phyloP scores from a whole-genome alignment of 2,888 invertebrate genomes.

The Drosophila meridiana region DNA sequence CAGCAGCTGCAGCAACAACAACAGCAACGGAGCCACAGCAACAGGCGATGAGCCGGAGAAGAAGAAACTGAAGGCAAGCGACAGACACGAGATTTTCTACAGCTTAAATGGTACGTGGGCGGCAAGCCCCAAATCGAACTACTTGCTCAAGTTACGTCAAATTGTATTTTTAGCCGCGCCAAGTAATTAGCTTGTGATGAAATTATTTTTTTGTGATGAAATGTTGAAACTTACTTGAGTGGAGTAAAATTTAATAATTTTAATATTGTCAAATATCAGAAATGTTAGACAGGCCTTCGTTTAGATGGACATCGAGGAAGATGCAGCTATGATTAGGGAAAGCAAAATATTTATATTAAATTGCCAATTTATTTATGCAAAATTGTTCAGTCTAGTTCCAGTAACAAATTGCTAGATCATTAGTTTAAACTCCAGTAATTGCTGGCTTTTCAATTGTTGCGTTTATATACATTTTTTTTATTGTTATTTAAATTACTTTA shows the following conservation, averaged over 20 bases:
- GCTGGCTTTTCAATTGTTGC: not conserved
- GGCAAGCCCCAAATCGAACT: not conserved
- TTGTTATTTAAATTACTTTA: not conserved
- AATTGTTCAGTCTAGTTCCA: not conserved
- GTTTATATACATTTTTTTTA: not conserved
- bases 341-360: too few relatives aligned
- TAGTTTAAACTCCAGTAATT: not conserved
- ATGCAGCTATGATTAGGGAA: not conserved
- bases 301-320: not conserved
- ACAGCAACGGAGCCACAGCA: slow-evolving; percentile 19
- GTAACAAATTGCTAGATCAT: not conserved
- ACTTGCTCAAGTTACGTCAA: slow-evolving; percentile 18
- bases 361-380: not conserved
- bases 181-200: slow-evolving; percentile 4
- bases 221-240: not conserved
- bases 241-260: not conserved
- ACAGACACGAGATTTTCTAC: slow-evolving; percentile 82
- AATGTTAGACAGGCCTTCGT: not conserved
- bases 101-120: slow-evolving; percentile 81
- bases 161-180: not conserved
- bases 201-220: not conserved
- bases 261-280: not conserved
- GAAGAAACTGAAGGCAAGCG: slow-evolving; percentile 88
- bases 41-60: slow-evolving; percentile 86
- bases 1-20: slow-evolving; percentile 38